Conservation (phyloP, 2,888 invertebrate species). For the Synergus laeviventris region DNA sequence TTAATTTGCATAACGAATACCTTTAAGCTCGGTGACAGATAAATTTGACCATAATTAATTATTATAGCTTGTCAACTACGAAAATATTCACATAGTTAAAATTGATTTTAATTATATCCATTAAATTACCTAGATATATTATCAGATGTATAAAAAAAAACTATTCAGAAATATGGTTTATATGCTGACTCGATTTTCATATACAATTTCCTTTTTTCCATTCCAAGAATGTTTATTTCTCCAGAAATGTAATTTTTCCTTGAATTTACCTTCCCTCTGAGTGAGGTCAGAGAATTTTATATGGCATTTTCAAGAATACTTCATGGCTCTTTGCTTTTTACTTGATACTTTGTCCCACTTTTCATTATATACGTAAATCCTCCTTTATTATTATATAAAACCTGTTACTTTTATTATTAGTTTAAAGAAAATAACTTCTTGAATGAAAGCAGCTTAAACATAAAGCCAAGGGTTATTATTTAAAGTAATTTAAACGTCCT, state of each 20-base stretch:
- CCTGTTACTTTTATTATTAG: background rate
- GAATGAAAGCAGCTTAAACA: background rate
- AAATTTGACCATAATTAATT: background rate
- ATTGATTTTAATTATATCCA: background rate
- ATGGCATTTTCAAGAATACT: background rate
- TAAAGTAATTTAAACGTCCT: slow-evolving; percentile 15
- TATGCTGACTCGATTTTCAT: background rate
- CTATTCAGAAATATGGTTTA: too few species aligned
- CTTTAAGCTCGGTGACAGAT: background rate
- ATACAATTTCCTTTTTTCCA: background rate
- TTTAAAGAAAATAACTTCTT: background rate
- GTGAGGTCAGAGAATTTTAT: background rate
- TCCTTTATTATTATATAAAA: background rate
- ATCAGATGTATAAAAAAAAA: too few species aligned
- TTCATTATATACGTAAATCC: background rate
- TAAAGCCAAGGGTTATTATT: background rate
- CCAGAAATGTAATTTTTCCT: slow-evolving; percentile 6
- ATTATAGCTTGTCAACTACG: background rate
- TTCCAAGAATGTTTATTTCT: background rate
- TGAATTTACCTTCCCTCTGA: background rate
- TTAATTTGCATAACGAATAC: slow-evolving; percentile 22
- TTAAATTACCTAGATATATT: too few species aligned
- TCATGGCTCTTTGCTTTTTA: background rate
- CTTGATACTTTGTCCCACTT: background rate
- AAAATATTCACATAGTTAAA: background rate